A percentile compares a stretch with the other conserved stretches of the same genome.
phyloP scores from a whole-genome alignment of 2,797 vertebrate species.

The Dendrocincla fuliginosa region DNA sequence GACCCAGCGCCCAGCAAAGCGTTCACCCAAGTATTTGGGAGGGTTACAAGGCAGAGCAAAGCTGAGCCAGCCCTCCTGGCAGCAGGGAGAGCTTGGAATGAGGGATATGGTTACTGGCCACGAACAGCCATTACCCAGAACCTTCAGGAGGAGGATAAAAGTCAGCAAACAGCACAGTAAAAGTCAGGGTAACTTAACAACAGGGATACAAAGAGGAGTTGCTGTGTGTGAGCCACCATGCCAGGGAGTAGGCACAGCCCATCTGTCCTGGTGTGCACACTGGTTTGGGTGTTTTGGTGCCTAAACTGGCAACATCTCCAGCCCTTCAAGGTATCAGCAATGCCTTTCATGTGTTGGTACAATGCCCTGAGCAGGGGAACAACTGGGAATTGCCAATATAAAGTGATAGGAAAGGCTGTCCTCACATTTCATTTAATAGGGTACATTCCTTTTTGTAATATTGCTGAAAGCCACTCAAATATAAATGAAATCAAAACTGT shows the following conservation, averaged over 20 bases:
- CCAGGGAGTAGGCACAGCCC: background rate
- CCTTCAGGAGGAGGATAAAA: background rate
- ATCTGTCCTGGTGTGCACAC: rapidly evolving
- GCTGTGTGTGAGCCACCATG: rapidly evolving
- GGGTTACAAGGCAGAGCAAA: background rate
- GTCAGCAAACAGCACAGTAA: background rate
- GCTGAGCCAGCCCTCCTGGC: background rate
- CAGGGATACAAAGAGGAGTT: background rate
- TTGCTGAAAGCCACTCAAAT: conserved; percentile 20
- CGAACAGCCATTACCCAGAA: background rate
- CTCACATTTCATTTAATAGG: conserved; percentile 4
- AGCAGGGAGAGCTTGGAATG: background rate
- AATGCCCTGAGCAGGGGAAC: background rate
- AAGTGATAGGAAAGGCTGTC: conserved; percentile 30
- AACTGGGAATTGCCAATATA: background rate
- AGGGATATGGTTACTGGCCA: background rate
- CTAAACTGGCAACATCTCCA: background rate
- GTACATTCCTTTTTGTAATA: background rate
- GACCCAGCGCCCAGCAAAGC: background rate
- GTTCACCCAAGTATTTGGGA: rapidly evolving
- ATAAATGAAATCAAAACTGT: conserved; percentile 23
- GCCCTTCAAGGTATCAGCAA: background rate
- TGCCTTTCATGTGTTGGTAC: background rate
- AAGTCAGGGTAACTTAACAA: background rate
- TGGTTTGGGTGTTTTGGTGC: background rate